These are phyloP conservation scores for Coendou prehensilis DNA, from an alignment of 2,797 vertebrate species.

Conservation along the genomic window DNA sequence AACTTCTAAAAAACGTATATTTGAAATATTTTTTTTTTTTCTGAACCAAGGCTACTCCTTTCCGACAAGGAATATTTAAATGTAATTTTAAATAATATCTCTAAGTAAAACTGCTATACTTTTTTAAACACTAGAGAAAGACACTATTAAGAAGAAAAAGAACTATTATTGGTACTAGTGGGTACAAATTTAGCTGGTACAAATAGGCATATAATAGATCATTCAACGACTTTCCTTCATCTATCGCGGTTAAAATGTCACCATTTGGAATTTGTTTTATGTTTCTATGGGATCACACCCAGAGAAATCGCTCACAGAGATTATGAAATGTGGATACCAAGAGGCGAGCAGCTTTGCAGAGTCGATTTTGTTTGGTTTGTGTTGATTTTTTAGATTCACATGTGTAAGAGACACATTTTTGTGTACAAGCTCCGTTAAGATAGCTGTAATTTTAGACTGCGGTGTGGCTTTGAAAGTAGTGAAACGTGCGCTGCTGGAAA, in stretches of 20 bases:
- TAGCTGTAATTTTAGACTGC: background rate
- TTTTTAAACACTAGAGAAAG: background rate
- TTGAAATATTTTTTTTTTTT: background rate
- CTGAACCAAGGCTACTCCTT: background rate
- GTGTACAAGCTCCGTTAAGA: constrained; percentile 26
- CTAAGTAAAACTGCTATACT: background rate
- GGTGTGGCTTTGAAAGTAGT: background rate
- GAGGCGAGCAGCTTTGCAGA: background rate
- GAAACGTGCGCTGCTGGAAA: background rate
- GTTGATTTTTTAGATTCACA: background rate
- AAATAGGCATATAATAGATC: constrained; percentile 15
- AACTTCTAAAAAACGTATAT: background rate
- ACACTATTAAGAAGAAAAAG: background rate
- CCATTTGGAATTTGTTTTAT: background rate
- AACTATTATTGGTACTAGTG: background rate
- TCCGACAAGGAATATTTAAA: constrained; percentile 63
- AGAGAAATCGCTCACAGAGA: background rate
- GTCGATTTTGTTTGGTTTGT: background rate
- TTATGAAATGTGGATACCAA: background rate
- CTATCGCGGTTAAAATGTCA: constrained; percentile 32
- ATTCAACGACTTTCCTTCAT: constrained; percentile 35
- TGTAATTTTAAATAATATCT: constrained; percentile 23
- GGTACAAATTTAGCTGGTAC: background rate
- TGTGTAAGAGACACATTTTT: background rate
- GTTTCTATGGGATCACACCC: background rate